Evolutionary conservation across 2,888 invertebrate genomes (phyloP), one percentile per base, ranked within the genome.

Genomic region (Latrodectus hesperus): DNA sequence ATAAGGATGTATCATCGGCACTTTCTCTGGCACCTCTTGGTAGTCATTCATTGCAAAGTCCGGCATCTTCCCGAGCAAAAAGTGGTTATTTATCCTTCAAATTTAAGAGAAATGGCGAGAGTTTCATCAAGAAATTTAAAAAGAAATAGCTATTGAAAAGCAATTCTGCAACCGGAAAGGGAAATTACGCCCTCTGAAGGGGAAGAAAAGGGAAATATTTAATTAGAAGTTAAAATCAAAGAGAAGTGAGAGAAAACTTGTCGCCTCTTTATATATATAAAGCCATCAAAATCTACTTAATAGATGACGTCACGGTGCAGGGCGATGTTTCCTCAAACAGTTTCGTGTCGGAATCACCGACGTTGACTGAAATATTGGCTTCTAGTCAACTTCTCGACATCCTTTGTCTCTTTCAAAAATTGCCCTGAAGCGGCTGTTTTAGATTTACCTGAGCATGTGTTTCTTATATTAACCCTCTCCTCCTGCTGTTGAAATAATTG

Each of bases 31-130:
- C 3, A 65, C 65, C 11, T 78, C 78, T 0, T 49, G n/a, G 67
- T 68, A 53, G 12, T 67, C 79, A 55, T 79, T 78, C n/a, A 70
- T 17, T 17, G 71, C 76, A 17, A 86, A 80, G 26, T 86, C 76
- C 16, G 86, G 86, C 86, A 86, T 86, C 12, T 73, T 80, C 6
- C 38, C 6, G 38, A 38, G 1, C 38, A 38, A 38, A 38, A 38
- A 38, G 38, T 38, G 6, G 38, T 38, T 55, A 55, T 55, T 55
- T 14, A 55, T 14, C 12, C 16, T 55, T 55, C 16, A 16, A 55
- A 55, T 0, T 38, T 38, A 38, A 38, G 38, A 38, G 38, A 38
- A 38, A 38, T 6, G 6, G 5, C 38, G 38, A 38, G 38, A 38
- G 38, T 38, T 38, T 4, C 38, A 38, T 38, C 38, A 6, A 38